Evolutionary conservation across 2,888 invertebrate genomes (phyloP).

Genomic region (Macroteleia sp.): DNA sequence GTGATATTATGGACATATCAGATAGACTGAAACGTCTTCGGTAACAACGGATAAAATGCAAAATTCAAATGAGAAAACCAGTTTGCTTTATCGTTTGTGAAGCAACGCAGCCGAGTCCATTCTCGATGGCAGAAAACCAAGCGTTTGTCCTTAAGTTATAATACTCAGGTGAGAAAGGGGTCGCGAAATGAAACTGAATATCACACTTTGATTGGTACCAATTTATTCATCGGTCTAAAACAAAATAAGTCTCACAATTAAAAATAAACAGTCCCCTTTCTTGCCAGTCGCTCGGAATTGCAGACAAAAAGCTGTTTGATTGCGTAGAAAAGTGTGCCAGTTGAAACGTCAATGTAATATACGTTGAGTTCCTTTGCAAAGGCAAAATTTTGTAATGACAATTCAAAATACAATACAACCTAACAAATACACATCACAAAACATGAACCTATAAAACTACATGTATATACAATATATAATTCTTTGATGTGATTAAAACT

Average conservation of each 20-base stretch:
- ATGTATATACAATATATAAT: conserved; percentile 50
- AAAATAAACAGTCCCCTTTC: conserved; percentile 14
- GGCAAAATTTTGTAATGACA: neutral
- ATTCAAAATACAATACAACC: conserved; percentile 35
- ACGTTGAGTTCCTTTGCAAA: conserved; percentile 30
- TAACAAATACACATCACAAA: conserved; percentile 63
- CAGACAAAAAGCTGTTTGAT: neutral
- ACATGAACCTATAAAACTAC: conserved; percentile 51
- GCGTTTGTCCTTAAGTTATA: neutral
- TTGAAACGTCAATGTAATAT: conserved; percentile 24
- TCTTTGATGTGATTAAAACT: conserved; percentile 21
- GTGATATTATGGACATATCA: conserved; percentile 54
- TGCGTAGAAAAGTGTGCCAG: conserved; percentile 10
- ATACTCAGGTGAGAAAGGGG: conserved; percentile 15
- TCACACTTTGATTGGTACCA: conserved; percentile 1
- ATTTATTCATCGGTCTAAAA: conserved; percentile 10
- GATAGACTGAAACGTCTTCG: conserved; percentile 58
- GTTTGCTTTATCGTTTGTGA: conserved; percentile 3
- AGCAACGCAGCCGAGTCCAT: too few species aligned
- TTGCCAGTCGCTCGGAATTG: neutral
- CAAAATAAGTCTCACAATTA: neutral
- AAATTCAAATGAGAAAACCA: conserved; percentile 64
- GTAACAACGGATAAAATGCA: conserved; percentile 54
- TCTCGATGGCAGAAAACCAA: too few species aligned
- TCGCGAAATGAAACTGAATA: neutral